Evolutionary conservation across 2,888 invertebrate genomes (phyloP).

Genomic region (Ornithoptera alexandrae): DNA sequence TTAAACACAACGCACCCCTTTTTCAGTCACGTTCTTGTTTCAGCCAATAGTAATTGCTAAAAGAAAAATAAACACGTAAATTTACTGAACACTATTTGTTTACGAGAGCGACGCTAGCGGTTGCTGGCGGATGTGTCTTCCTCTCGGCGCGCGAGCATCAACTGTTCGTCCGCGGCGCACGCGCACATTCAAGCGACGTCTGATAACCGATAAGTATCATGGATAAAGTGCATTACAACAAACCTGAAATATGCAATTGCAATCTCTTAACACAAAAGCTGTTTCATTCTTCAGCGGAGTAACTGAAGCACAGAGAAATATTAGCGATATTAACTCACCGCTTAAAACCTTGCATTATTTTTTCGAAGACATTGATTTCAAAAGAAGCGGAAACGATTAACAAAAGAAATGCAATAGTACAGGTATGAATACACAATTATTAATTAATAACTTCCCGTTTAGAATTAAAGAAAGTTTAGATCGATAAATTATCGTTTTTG

Average conservation of each 20-base stretch:
- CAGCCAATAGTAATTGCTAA: slow-evolving; percentile 38
- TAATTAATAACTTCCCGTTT: background rate
- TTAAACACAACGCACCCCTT: slow-evolving; percentile 61
- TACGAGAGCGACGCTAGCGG: slow-evolving; percentile 50
- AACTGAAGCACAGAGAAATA: background rate
- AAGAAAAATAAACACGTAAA: slow-evolving; percentile 48
- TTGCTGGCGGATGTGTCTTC: slow-evolving; percentile 71
- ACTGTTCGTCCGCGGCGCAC: slow-evolving; percentile 61
- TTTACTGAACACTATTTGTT: slow-evolving; percentile 52
- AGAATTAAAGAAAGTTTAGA: background rate
- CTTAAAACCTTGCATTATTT: background rate
- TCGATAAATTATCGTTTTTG: background rate
- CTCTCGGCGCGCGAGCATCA: slow-evolving; percentile 73
- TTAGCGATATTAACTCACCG: background rate
- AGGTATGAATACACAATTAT: background rate
- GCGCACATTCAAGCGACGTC: slow-evolving; percentile 48
- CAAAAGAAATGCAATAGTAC: background rate
- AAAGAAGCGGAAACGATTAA: background rate
- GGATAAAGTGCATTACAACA: slow-evolving; percentile 41
- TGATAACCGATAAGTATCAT: slow-evolving; percentile 70
- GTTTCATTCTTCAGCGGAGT: background rate
- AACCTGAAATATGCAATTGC: slow-evolving; percentile 19
- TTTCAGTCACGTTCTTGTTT: slow-evolving; percentile 44
- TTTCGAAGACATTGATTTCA: background rate
- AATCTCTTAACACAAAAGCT: slow-evolving; percentile 15